Conservation (phyloP, 2,888 invertebrate species). For the Volucella inflata region DNA sequence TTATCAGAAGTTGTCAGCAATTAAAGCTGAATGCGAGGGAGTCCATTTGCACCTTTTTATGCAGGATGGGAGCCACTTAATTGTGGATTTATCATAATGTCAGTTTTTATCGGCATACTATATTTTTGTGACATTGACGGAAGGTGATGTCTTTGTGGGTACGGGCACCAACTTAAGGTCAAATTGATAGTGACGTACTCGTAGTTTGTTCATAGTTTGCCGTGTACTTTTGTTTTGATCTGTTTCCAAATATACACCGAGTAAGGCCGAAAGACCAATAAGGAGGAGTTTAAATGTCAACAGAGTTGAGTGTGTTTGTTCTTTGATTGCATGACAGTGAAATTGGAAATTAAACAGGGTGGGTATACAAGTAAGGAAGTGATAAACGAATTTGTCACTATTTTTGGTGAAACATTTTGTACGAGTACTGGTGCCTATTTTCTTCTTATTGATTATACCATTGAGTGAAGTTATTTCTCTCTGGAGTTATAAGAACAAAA, state of each 20-base stretch:
- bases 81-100: not conserved
- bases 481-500: not conserved
- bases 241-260: constrained; percentile 7
- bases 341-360: constrained; percentile 1
- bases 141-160: not conserved
- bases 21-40: constrained; percentile 2
- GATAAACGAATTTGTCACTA: constrained; percentile 10
- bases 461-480: not conserved
- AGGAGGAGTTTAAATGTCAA: constrained; percentile 51
- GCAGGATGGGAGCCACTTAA: constrained; percentile 12
- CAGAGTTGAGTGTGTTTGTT: constrained; percentile 49
- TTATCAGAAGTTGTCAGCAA: constrained; percentile 35
- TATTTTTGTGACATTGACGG: constrained; percentile 9
- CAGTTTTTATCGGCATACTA: not conserved
- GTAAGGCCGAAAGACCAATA: not conserved
- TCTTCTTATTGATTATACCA: constrained; percentile 27
- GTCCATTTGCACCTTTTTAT: not conserved
- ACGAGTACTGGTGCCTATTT: too few species aligned
- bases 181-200: constrained; percentile 9
- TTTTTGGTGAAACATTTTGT: not conserved
- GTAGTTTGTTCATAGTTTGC: constrained; percentile 12
- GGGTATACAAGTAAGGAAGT: not conserved
- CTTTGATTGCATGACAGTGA: constrained; percentile 52
- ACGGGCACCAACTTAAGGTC: constrained; percentile 29
- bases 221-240: constrained; percentile 8